Conservation (phyloP, 2,113 vertebrate species). For the Gallinago media region DNA sequence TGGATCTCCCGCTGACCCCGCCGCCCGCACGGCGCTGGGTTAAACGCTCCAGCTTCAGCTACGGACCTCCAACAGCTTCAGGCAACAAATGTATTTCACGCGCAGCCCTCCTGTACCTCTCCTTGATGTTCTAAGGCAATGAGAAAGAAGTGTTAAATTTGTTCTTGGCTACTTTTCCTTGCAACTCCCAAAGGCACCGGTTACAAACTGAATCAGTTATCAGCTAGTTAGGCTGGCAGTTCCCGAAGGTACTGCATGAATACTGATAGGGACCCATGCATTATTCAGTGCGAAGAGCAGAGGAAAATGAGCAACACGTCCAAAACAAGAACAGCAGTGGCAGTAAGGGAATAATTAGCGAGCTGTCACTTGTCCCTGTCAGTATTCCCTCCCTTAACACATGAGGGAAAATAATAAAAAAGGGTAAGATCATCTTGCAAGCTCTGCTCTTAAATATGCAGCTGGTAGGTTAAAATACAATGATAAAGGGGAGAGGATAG, state of each 20-base stretch:
- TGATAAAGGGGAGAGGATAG: conserved; percentile 67
- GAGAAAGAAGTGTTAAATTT: conserved; percentile 82
- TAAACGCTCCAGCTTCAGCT: neutral
- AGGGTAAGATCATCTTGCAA: conserved; percentile 73
- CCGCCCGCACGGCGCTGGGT: neutral
- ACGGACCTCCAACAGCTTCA: conserved; percentile 29
- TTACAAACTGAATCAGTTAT: conserved; percentile 89
- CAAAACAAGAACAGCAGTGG: conserved; percentile 93
- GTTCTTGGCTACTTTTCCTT: conserved; percentile 85
- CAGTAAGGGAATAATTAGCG: conserved; percentile 99
- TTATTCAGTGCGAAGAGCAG: conserved; percentile 87
- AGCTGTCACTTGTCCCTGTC: conserved; percentile 99
- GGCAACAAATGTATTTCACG: conserved; percentile 32
- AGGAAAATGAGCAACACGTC: conserved; percentile 96
- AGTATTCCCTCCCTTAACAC: conserved; percentile 94
- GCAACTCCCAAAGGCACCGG: conserved; percentile 83
- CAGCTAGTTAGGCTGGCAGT: conserved; percentile 86
- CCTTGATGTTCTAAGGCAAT: conserved; percentile 79
- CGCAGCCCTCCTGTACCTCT: conserved; percentile 53
- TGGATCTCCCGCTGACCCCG: neutral
- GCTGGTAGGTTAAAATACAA: conserved; percentile 78
- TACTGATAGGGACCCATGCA: conserved; percentile 87
- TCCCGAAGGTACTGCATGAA: conserved; percentile 82
- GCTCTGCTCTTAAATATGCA: conserved; percentile 77
- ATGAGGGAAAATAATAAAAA: conserved; percentile 84